Base-by-base conservation (phyloP, 2,113 vertebrate genomes). In the Mohoua ochrocephala region DNA sequence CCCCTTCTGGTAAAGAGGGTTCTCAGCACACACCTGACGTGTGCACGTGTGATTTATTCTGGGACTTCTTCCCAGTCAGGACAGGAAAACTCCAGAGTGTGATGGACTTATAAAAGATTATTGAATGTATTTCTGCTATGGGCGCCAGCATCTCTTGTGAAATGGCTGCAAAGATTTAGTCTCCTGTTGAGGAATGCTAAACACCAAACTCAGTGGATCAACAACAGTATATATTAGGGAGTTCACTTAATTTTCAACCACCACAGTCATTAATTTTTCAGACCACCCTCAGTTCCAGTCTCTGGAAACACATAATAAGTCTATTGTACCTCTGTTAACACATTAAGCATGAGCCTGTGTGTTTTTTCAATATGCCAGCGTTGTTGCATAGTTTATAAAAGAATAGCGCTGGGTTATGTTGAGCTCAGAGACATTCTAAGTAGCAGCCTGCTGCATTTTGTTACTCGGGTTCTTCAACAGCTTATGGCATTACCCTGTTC, bases 141-240 rank as follows among this genome's bases (percentile, higher is more conserved):
- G 98, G 98, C 96, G 98, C 98, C 98, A 98, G 97, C 91, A 91
- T 98, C 96, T 97, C 97, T 97, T 97, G 95, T 94, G 98, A 97
- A 97, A 96, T 16, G 98, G 96, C 97, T 97, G 94, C 95, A 73
- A 95, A 97, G 98, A 97, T 98, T 98, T 98, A 98, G 98, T 98
- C 98, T 98, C 97, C 87, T 75, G 83, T 74, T 53, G 93, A 97
- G 98, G 98, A 98, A 98, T 98, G 98, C 97, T 98, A 98, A 98
- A 98, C 98, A 98, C 96, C 93, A 74, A 94, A 96, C 97, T 84
- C 91, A 67, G 94, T 52, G 95, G 97, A 97, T 98, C 98, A 98
- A 97, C 97, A 97, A 95, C 97, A 96, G 97, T 97, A 96, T 98
- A 98, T 97, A 97, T 98, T 98, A 97, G 97, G 97, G 97, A 97